Evolutionary conservation across 2,797 vertebrate species (phyloP).

Genomic region (Coreius guichenoti): DNA sequence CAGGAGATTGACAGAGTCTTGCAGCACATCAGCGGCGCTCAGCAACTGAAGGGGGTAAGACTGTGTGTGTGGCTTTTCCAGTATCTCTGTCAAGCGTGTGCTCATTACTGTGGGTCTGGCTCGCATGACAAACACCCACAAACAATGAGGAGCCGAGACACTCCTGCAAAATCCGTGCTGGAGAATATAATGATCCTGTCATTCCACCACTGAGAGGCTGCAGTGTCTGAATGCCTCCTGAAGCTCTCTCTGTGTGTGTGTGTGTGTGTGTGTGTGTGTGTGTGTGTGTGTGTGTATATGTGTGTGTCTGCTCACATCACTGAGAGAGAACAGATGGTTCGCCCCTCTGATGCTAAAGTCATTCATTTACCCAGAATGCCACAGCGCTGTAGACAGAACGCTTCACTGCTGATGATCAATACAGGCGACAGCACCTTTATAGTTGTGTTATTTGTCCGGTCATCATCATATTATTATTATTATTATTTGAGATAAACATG

Average conservation of each 20-base stretch:
- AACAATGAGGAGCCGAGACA: not conserved
- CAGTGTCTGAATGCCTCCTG: not conserved
- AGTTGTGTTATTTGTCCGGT: not conserved
- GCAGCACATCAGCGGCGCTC: slow-evolving; percentile 94
- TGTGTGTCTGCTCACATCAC: slow-evolving; percentile 10
- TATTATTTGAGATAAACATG: not conserved
- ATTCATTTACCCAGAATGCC: slow-evolving; percentile 43
- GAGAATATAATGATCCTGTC: slow-evolving; percentile 32
- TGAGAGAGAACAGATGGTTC: slow-evolving; percentile 43
- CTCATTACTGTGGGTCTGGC: slow-evolving; percentile 17
- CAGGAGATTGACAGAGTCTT: slow-evolving; percentile 98
- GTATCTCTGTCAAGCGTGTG: slow-evolving; percentile 24
- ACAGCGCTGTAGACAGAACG: slow-evolving; percentile 9
- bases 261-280: not conserved
- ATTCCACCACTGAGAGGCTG: not conserved
- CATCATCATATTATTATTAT: not conserved
- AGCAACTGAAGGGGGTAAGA: slow-evolving; percentile 95
- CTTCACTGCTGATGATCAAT: slow-evolving; percentile 9
- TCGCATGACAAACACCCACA: slow-evolving; percentile 9
- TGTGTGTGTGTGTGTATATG: not conserved
- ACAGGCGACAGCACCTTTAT: not conserved
- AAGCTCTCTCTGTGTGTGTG: not conserved
- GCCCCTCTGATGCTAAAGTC: slow-evolving; percentile 27
- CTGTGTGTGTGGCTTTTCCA: slow-evolving; percentile 28
- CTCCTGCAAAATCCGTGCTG: slow-evolving; percentile 19